Base-by-base conservation (phyloP, 2,888 invertebrate genomes). In the Leptinotarsa rubiginosa region DNA sequence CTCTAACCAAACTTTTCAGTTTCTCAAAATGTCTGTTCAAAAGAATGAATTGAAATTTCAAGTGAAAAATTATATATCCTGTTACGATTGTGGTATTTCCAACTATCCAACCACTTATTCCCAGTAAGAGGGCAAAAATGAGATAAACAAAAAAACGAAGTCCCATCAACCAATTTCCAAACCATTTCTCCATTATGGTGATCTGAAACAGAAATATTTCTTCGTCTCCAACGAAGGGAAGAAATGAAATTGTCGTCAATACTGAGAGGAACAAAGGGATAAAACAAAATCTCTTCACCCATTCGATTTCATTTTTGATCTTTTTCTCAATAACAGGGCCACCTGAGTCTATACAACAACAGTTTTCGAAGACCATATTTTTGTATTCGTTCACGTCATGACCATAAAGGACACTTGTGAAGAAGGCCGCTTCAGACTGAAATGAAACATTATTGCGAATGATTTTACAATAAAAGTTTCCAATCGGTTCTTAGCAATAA, bases 371-470 rank as follows among this genome's bases (percentile, higher is more conserved):
- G 3, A 56, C 12, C 20, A 56, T 20, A 20, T 20, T 3, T 20
- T 56, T 56, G 56, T 56, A 56, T 18, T 12, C 10, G 56, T 56
- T 56, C 0, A 20, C 20, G 13, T 56, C 56, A 20, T 56, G 20
- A 10, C 56, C 56, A 56, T 56, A 56, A 18, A 56, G 15, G 56
- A 7, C 7, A 13, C 56, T 56, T 3, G 56, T 56, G 10, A 56
- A 18, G 20, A 56, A 56, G 10, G 56, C 56, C 10, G 13, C 18
- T 1, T 56, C 22, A 13, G 22, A 20, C 56, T 56, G 56, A 56
- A 67, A 25, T 47, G 2, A 41, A 41, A 49, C 62, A 72, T 77
- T 41, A 10, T 41, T 41, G 0, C 10, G 41, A 41, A 41, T 41
- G 10, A 41, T 41, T 10, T 10, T 41, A 41, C 10, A 41, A 41